Evolutionary conservation across 2,113 vertebrate species (phyloP), one percentile per base, ranked within the genome.

Genomic region (Nannobrachium achirus): DNA sequence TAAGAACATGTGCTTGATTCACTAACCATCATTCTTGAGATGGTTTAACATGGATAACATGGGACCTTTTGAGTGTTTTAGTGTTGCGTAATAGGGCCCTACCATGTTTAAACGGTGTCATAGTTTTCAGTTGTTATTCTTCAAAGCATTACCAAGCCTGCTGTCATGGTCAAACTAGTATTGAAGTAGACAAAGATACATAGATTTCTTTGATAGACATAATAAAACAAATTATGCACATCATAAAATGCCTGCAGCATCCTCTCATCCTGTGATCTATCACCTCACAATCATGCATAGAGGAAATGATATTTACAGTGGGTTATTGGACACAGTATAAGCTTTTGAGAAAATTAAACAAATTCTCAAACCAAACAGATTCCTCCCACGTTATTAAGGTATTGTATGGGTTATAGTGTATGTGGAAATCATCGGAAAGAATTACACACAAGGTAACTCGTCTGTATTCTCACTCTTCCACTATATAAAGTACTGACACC

Each of bases 141-240:
- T 56, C 62, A 60, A 56, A 15, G 25, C 69, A 73, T 75, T 60
- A 59, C 74, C 83, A 68, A 85, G 81, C 86, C 87, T 89, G 87
- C 86, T 86, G 83, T 88, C 69, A 88, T 89, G 89, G 88, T 87
- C 86, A 81, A 62, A 70, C 56, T 58, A 68, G 70, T 66, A 65
- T 14, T 4, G 69, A n/a, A 33, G 25, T 56, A 25, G 50, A 7
- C 19, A 48, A 59, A 66, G 73, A 62, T 19, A 6, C 2, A 14
- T n/a, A 38, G n/a, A 14, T 15, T 3, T 56, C 4, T 39, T 8
- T n/a, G 11, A 13, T 13, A 7, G 7, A 15, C 6, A 44, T n/a
- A 2, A 53, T 53, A 51, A 16, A 48, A 14, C 11, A 13, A 6
- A 13, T 18, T 10, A 51, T 10, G 20, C 18, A 18, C 51, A 71